Evolutionary conservation across 2,888 invertebrate genomes (phyloP), one percentile per base, ranked within the genome.

Genomic region (Fissipunctia ypsillon): DNA sequence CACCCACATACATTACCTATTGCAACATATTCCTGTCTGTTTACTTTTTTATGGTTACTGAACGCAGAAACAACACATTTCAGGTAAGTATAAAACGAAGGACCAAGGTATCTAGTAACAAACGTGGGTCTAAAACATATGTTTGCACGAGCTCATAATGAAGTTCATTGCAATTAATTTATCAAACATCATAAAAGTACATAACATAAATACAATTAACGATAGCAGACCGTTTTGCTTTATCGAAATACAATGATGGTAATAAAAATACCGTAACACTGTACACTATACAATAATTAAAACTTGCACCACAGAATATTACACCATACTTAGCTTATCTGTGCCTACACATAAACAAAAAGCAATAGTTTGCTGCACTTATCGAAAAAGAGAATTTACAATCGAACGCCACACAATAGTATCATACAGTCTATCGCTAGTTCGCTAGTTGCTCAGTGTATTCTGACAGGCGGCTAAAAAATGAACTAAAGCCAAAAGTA

Each of bases 131-230:
- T 48, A 14, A 63, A 82, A 64, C 52, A 72, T 43, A 67, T 64
- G 67, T 72, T 64, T 31, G 7, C 28, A 19, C 2, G 12, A 79
- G 22, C 71, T 52, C 63, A 59, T 56, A 56, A 41, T 60, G 25
- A 84, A 81, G 84, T 81, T 81, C 64, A 84, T 68, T 70, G 81
- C 80, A 75, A 75, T 81, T 73, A 68, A 66, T 80, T 65, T 71
- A 80, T 70, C 60, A 57, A 70, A 75, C 68, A 76, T 35, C 60
- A 80, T 48, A 73, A 66, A 69, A 65, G 28, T 59, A 52, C 38
- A 64, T 52, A 82, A 77, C 78, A 70, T 56, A 59, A 45, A 74
- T 65, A 67, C 50, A 50, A 74, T 64, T 67, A 70, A 60, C 63
- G 67, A 81, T 70, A 80, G 35, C 67, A 68, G 64, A 64, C 57